Conservation (phyloP, 2,797 vertebrate species). For the Danio albolineatus region DNA sequence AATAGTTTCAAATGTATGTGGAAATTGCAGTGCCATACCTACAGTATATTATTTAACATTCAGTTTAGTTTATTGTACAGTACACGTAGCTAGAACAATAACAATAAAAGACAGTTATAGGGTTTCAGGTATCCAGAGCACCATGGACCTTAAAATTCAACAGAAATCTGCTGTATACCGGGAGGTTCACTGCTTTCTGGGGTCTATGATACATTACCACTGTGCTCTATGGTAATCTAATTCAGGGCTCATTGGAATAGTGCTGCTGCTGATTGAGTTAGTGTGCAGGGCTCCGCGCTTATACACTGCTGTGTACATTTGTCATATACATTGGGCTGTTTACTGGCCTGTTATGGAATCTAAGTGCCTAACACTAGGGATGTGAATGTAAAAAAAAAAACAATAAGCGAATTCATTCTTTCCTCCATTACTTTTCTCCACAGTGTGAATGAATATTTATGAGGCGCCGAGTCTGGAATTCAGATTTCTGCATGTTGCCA, state of each 20-base stretch:
- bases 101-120: too few species aligned
- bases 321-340: conserved; percentile 7
- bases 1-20: too few species aligned
- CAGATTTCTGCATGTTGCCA: conserved; percentile 31
- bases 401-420: conserved; percentile 44
- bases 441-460: conserved; percentile 44
- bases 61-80: too few species aligned
- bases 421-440: conserved; percentile 5
- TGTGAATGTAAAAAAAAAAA: conserved; percentile 7
- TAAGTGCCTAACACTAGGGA: conserved; percentile 11
- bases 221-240: conserved; percentile 39
- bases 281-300: conserved; percentile 2
- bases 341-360: conserved; percentile 23
- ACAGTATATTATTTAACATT: too few species aligned
- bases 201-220: conserved; percentile 16
- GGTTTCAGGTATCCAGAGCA: too few species aligned
- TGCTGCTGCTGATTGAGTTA: conserved; percentile 19
- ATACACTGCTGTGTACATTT: background rate
- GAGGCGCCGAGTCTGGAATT: conserved; percentile 11
- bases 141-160: background rate
- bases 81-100: too few species aligned
- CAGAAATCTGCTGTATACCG: conserved; percentile 25
- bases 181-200: conserved; percentile 15
- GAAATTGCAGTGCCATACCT: too few species aligned
- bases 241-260: conserved; percentile 42